These are phyloP conservation scores for Spilogale gracilis DNA, from an alignment of 2,113 vertebrate species.

Conservation along the genomic window DNA sequence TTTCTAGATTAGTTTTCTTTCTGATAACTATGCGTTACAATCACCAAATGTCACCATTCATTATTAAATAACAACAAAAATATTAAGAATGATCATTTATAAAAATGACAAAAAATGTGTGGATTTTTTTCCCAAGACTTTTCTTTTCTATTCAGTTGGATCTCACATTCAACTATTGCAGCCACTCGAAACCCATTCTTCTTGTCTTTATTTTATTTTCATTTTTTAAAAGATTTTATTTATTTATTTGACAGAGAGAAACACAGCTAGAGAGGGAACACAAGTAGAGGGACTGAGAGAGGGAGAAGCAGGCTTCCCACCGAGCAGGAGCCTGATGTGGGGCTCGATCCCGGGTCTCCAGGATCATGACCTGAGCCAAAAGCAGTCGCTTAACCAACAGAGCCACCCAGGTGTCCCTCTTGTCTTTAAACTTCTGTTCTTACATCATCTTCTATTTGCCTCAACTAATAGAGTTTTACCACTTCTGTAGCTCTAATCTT, in stretches of 20 bases:
- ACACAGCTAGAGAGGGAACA: no score
- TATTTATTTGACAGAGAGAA: no score
- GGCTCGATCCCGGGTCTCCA: no score
- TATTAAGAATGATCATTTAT: background rate
- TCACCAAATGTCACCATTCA: background rate
- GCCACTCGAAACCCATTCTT: background rate
- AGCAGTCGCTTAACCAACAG: no score
- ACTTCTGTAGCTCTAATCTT: slow-evolving; percentile 3
- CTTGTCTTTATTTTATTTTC: slow-evolving; percentile 20
- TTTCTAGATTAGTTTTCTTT: slow-evolving; percentile 31
- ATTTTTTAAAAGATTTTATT: no score
- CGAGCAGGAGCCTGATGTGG: no score
- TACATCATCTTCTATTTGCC: background rate
- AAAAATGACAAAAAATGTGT: slow-evolving; percentile 21
- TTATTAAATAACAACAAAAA: slow-evolving; percentile 57
- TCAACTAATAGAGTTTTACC: background rate
- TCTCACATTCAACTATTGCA: background rate
- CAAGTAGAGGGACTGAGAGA: no score
- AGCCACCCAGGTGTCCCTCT: background rate
- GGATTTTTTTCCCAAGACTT: background rate
- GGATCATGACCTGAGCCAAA: no score
- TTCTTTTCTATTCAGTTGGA: slow-evolving; percentile 1
- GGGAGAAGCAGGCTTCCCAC: no score
- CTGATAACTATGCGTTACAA: slow-evolving; percentile 21
- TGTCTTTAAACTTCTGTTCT: slow-evolving; percentile 63